Evolutionary conservation across 2,888 invertebrate species (phyloP), one percentile per base, ranked within the genome.

Genomic region (Microctonus aethiopoides): DNA sequence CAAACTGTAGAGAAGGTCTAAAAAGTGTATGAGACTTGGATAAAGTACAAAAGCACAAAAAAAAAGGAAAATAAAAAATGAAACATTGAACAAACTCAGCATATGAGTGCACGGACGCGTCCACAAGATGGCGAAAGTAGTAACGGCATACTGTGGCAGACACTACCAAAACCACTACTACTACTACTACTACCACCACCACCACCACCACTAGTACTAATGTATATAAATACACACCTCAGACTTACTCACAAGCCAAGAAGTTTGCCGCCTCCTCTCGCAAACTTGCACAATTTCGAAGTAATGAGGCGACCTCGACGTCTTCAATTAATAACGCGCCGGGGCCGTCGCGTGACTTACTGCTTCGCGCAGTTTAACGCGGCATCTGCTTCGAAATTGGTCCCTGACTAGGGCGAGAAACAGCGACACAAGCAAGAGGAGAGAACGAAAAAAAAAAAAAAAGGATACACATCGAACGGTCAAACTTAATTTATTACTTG

Each of bases 301-400:
- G 72, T 70, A 75, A 75, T 69, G 74, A 75, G 73, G 66, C 72
- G 56, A 72, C 54, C 70, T 68, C 51, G 67, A 65, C 69, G 61
- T 72, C 72, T 73, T 73, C 74, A 75, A 75, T 75, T 74, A 75
- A 74, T 75, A 75, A 74, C 72, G 67, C 67, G 63, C 57, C 68
- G 56, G 29, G 65, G 63, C 39, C 68, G 73, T 73, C 68, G 65
- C 69, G 60, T 69, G 73, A 72, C 65, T 75, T 68, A 52, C 69
- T 59, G 65, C 68, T 34, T 70, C 46, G 68, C 52, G 52, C 60
- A 68, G 63, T 63, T 70, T 63, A 67, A 62, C 62, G 65, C 54
- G 36, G 52, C 54, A 72, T 60, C 67, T 67, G 67, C 63, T 72
- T 65, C 39, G 41, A 67, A 57, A 63, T 60, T 67, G 34, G 56